Percentiles rank a stretch among this genome's conserved stretches.
These are phyloP conservation scores for Drosophila nebulosa DNA, from an alignment of 1,140 invertebrate species.

Conservation along the genomic window DNA sequence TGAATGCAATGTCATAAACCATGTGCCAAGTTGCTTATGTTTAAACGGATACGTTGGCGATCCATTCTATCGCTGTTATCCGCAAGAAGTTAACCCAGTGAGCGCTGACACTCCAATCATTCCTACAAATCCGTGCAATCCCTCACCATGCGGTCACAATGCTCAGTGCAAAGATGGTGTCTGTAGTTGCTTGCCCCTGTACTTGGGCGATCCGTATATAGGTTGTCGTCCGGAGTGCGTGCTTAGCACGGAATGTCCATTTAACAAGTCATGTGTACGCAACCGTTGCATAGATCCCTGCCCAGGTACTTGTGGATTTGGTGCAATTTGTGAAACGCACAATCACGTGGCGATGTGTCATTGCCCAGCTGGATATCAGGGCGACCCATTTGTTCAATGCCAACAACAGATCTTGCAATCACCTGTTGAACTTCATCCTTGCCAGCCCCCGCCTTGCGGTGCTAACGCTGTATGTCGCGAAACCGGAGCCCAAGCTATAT, in stretches of 20 bases:
- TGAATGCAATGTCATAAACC: conserved; percentile 88
- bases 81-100: conserved; percentile 61
- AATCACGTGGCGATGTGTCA: conserved; percentile 84
- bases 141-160: conserved; percentile 90
- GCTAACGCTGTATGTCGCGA: conserved; percentile 83
- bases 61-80: conserved; percentile 85
- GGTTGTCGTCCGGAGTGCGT: conserved; percentile 92
- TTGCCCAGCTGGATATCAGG: conserved; percentile 59
- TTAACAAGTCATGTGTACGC: conserved; percentile 87
- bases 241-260: conserved; percentile 90
- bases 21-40: conserved; percentile 88
- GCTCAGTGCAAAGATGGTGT: conserved; percentile 85
- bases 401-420: conserved; percentile 47
- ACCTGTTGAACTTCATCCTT: conserved; percentile 82
- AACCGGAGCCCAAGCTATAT: conserved; percentile 80
- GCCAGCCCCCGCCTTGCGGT: conserved; percentile 84
- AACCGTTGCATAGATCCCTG: conserved; percentile 89
- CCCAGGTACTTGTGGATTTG: conserved; percentile 87
- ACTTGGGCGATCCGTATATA: conserved; percentile 87
- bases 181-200: conserved; percentile 84
- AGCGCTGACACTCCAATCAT: conserved; percentile 84
- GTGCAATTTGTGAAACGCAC: conserved; percentile 88
- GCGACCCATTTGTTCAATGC: conserved; percentile 71
- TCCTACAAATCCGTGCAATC: conserved; percentile 86
- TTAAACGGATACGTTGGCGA: conserved; percentile 84